phyloP scores from a whole-genome alignment of 2,113 vertebrate genomes.

The Heliornis fulica region DNA sequence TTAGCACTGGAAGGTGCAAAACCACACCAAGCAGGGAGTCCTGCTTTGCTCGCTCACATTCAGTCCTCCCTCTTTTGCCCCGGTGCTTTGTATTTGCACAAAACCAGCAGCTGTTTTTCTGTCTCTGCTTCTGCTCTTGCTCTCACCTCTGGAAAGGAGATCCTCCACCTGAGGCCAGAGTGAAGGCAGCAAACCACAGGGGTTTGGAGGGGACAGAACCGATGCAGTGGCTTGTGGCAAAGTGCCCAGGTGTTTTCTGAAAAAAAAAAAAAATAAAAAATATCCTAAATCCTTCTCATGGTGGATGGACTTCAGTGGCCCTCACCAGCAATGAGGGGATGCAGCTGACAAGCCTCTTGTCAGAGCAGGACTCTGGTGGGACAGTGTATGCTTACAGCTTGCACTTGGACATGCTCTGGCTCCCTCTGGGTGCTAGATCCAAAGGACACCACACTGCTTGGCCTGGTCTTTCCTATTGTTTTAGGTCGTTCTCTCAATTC shows the following conservation, averaged over 20 bases:
- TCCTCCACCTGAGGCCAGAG: not conserved
- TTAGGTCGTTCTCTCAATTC: not conserved
- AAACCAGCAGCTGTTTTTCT: not conserved
- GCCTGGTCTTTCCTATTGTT: not conserved
- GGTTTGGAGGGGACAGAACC: not conserved
- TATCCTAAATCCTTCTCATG: not conserved
- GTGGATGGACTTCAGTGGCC: not conserved
- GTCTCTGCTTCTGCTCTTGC: not conserved
- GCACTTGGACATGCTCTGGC: not conserved
- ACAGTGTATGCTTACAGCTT: not conserved
- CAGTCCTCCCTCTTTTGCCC: not conserved
- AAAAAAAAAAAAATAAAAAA: no score
- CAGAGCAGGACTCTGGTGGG: not conserved
- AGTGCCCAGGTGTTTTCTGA: not conserved
- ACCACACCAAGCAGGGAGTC: not conserved
- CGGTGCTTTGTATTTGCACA: not conserved
- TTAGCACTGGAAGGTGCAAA: not conserved
- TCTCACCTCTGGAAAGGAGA: not conserved
- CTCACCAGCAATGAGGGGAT: not conserved
- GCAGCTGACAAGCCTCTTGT: not conserved
- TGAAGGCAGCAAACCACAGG: rapidly evolving
- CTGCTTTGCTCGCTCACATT: not conserved
- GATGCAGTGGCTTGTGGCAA: not conserved
- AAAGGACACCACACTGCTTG: not conserved
- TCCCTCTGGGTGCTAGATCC: not conserved